A percentile compares a stretch with the other conserved stretches of the same genome.
Evolutionary conservation across 1,140 invertebrate genomes (phyloP).

Genomic region (Dinoponera quadriceps): DNA sequence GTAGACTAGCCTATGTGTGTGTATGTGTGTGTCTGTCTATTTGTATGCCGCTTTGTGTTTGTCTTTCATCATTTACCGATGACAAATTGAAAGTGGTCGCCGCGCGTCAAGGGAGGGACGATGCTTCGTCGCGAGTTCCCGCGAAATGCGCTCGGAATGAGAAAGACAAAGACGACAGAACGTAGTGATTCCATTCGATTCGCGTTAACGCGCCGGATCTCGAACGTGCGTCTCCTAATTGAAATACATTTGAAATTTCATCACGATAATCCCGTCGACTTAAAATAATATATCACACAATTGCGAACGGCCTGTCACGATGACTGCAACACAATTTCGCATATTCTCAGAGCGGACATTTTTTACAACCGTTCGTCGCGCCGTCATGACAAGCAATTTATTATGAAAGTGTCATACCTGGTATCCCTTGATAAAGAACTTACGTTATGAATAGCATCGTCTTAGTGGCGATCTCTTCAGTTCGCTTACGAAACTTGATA

Average conservation of each 20-base stretch:
- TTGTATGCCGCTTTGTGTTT: conserved; percentile 70
- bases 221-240: conserved; percentile 13
- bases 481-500: conserved; percentile 38
- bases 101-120: conserved; percentile 8
- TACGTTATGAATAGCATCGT: not conserved
- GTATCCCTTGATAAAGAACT: not conserved
- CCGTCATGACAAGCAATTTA: not conserved
- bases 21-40: conserved; percentile 73
- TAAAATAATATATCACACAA: not conserved
- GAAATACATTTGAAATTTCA: not conserved
- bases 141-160: not conserved
- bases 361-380: conserved; percentile 4
- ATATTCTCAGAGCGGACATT: not conserved
- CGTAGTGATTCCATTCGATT: not conserved
- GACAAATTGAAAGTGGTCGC: conserved; percentile 50
- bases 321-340: not conserved
- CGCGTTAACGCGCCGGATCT: conserved; percentile 3
- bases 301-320: not conserved
- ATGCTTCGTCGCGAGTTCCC: conserved; percentile 13
- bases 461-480: not conserved
- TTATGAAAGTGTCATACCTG: not conserved
- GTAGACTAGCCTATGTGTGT: conserved; percentile 78
- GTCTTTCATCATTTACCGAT: conserved; percentile 63
- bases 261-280: not conserved
- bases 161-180: not conserved